A percentile compares a stretch with the other conserved stretches of the same genome.
phyloP scores from a whole-genome alignment of 92 coral and sea anemone species.

The Bergia puertoricense region DNA sequence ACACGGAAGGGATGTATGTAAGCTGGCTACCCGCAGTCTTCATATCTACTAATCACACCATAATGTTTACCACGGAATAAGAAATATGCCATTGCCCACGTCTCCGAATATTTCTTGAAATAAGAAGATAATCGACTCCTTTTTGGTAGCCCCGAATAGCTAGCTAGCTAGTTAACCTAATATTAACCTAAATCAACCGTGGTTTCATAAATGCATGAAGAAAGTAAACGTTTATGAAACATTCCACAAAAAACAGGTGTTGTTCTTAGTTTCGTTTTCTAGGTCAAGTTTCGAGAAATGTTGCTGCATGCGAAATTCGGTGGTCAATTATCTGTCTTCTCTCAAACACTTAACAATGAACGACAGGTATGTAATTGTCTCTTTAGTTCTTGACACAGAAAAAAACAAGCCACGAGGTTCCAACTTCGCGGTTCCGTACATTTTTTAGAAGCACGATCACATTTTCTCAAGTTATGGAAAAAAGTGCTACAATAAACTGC shows the following conservation, averaged over 20 bases:
- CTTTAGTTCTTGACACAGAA: background rate
- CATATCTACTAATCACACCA: background rate
- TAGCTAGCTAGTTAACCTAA: background rate
- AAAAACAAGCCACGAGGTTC: slow-evolving; percentile 1
- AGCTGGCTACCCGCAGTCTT: background rate
- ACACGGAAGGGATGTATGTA: background rate
- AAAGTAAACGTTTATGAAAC: background rate
- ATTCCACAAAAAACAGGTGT: slow-evolving; percentile 29
- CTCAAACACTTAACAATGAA: background rate
- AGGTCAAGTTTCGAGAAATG: background rate
- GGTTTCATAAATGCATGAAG: background rate
- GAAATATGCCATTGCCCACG: background rate
- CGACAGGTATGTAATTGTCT: slow-evolving; percentile 16
- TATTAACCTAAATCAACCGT: background rate
- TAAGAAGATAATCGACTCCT: background rate
- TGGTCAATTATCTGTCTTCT: slow-evolving; percentile 11
- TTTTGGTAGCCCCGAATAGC: background rate
- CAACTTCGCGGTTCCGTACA: background rate
- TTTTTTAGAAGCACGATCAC: background rate
- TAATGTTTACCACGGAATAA: background rate
- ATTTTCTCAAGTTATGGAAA: background rate
- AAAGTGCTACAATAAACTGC: background rate
- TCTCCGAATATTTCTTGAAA: background rate
- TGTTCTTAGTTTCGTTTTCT: slow-evolving; percentile 6
- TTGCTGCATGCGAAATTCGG: slow-evolving; percentile 35